Evolutionary conservation across 1,140 invertebrate genomes (phyloP), one percentile per base, ranked within the genome.

Genomic region (Pomacea maculata): DNA sequence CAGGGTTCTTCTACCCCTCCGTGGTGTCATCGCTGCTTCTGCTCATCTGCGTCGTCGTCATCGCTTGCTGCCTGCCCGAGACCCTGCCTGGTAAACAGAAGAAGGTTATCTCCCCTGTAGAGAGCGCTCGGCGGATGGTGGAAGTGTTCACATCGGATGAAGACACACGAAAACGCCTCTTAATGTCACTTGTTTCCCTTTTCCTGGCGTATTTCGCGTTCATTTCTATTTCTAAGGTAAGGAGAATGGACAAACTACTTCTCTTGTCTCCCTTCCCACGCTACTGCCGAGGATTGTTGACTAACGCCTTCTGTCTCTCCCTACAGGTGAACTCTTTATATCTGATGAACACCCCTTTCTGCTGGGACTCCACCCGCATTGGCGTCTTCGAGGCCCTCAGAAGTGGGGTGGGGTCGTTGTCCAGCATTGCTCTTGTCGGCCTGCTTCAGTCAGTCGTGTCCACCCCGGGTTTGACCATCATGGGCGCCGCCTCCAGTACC

Each of bases 41-140:
- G 12, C 3, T 78, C 10, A 3, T 68, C 34, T 78, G 64, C 21
- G 12, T 78, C 29, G 2, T 75, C 55, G n/a, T 78, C 64, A 55
- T 78, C 17, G 34, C 21, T n/a, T 67, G 14, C 45, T 68, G 34
- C 64, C 68, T 19, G 63, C 75, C 74, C n/a, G 75, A 78, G 25
- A 78, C 75, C 17, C 34, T 78, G 21, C 75, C 75, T 67, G 63
- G 75, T 78, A 65, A 78, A 4, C 75, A 65, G 75, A 78, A 67
- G 64, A 34, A 54, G 64, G 8, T 78, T 55, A 68, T 78, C 34
- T 78, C 75, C 45, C 75, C 75, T 19, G 6, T 68, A 14, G 64
- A 67, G 64, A 21, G 55, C 10, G 54, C 68, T 19, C 14, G 19
- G 14, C 75, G 64, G 4, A 45, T 78, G 75, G n/a, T 65, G 19